Conservation (phyloP, 2,113 vertebrate species). For the Hyaena hyaena region DNA sequence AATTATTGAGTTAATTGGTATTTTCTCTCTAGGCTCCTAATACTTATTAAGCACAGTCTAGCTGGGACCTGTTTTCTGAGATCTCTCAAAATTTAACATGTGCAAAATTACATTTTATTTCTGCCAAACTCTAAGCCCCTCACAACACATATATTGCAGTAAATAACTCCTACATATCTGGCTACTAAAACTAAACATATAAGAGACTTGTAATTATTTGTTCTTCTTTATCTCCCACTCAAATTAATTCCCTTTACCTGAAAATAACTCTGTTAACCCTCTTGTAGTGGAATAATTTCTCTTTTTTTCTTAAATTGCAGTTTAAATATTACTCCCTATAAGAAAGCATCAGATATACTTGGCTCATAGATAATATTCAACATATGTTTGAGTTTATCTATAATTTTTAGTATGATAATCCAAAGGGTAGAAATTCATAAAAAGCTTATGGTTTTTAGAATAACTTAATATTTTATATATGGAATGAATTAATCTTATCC, state of each 20-base stretch:
- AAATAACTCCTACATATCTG: neutral
- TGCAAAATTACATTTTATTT: neutral
- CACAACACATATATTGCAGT: neutral
- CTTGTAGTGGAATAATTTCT: neutral
- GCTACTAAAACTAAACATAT: neutral
- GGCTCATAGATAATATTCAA: neutral
- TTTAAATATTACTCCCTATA: neutral
- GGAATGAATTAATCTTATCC: neutral
- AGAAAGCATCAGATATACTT: neutral
- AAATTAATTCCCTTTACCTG: neutral
- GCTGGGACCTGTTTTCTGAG: neutral
- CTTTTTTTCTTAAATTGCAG: neutral
- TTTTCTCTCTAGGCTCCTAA: neutral
- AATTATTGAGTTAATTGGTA: neutral
- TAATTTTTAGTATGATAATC: neutral
- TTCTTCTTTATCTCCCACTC: neutral
- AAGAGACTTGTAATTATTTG: neutral
- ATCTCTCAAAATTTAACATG: neutral
- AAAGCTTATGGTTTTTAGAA: neutral
- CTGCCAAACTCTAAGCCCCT: neutral
- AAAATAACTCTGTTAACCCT: neutral
- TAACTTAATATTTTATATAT: neutral
- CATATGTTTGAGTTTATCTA: neutral
- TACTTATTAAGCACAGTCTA: neutral
- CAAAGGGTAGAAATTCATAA: neutral